Evolutionary conservation across 37 sponge, comb jelly and placozoan species (phyloP).

Genomic region (Chondrosia reniformis): DNA sequence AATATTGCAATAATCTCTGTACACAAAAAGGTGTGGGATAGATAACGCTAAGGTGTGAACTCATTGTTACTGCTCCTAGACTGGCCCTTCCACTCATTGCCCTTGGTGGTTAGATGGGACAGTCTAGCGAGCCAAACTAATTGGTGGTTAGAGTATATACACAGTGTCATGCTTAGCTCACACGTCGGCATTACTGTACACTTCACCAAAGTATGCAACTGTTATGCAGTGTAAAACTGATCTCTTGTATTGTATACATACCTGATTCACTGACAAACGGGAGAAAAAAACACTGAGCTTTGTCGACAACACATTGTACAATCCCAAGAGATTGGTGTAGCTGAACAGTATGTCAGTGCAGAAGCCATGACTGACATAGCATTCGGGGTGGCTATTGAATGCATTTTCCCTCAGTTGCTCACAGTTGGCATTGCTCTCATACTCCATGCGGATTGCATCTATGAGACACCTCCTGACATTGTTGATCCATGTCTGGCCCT

Average conservation of each 20-base stretch:
- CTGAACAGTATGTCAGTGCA: not conserved
- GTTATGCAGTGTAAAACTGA: no score
- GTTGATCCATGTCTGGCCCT: not conserved
- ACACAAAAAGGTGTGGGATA: no score
- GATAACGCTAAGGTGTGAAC: no score
- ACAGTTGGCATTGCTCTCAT: not conserved
- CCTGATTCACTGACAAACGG: not conserved
- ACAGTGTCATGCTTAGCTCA: no score
- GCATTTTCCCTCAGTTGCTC: not conserved
- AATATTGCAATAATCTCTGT: no score
- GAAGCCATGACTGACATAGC: constrained; percentile 13
- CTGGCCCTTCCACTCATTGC: no score
- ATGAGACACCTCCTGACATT: not conserved
- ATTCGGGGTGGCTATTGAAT: constrained; percentile 3
- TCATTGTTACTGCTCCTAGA: no score
- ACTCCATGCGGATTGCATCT: not conserved
- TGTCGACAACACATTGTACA: not conserved
- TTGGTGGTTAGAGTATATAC: no score
- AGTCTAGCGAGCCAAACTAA: no score
- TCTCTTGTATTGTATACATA: not conserved
- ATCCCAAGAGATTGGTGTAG: not conserved
- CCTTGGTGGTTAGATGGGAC: no score
- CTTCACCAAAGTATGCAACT: no score
- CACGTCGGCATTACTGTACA: no score
- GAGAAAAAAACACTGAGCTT: not conserved